Conservation (phyloP, 2,888 invertebrate genomes). For the Eupithecia abbreviata region DNA sequence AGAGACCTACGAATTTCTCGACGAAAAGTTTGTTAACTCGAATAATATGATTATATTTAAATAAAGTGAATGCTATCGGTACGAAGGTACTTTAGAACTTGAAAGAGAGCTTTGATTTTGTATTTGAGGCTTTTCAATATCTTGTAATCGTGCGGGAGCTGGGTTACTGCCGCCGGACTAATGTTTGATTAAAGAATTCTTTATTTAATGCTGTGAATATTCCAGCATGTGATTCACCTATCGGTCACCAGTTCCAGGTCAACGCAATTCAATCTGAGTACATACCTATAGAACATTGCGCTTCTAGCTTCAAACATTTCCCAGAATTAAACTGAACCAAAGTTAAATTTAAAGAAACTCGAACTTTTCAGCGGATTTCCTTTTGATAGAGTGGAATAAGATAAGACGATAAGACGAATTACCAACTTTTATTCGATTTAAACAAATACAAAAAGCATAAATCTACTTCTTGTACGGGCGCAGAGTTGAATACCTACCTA, state of each 20-base stretch:
- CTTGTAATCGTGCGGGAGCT: background rate
- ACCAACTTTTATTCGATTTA: constrained; percentile 3
- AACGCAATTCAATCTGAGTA: background rate
- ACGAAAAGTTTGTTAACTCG: background rate
- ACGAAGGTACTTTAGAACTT: background rate
- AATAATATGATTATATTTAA: background rate
- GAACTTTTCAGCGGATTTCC: constrained; percentile 4
- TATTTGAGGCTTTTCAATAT: background rate
- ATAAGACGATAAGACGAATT: constrained; percentile 11
- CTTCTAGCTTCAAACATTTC: background rate
- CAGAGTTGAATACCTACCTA: background rate
- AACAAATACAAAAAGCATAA: constrained; percentile 2
- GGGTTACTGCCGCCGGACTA: background rate
- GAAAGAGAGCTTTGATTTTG: background rate
- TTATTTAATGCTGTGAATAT: background rate
- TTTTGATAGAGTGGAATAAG: background rate
- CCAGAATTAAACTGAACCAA: background rate
- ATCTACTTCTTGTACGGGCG: background rate
- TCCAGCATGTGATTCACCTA: background rate
- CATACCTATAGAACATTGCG: background rate
- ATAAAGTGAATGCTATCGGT: constrained; percentile 1
- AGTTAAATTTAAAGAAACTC: background rate
- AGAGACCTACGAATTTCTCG: background rate
- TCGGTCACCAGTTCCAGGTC: background rate
- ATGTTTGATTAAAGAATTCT: background rate